A percentile compares a stretch with the other conserved stretches of the same genome.
These are phyloP conservation scores for Chesias legatella DNA, from an alignment of 2,888 invertebrate genomes.

Conservation along the genomic window DNA sequence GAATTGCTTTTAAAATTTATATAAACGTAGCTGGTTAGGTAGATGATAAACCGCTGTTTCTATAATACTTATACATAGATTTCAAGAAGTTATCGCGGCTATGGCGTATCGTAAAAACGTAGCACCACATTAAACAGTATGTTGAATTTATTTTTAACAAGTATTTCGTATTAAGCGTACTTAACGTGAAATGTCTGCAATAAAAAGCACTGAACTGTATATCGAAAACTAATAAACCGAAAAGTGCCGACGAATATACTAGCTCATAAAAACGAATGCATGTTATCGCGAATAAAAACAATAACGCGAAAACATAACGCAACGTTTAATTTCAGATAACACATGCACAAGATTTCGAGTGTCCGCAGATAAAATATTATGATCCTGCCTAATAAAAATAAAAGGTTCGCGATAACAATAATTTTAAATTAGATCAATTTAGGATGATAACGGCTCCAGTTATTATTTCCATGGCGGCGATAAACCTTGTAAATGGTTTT, in stretches of 20 bases:
- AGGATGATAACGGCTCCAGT: constrained; percentile 75
- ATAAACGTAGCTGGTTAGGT: no score
- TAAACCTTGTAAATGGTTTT: constrained; percentile 79
- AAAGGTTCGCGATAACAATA: constrained; percentile 75
- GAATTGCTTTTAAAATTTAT: no score
- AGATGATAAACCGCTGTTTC: no score
- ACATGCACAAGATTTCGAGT: constrained; percentile 43
- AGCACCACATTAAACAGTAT: neutral
- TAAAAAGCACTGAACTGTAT: constrained; percentile 25
- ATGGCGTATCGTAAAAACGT: constrained; percentile 8
- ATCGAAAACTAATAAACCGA: constrained; percentile 29
- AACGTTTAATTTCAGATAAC: constrained; percentile 30
- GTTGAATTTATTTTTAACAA: constrained; percentile 14
- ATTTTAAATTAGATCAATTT: constrained; percentile 79
- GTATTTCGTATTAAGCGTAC: constrained; percentile 14
- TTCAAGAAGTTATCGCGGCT: no score
- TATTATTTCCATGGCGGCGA: constrained; percentile 78
- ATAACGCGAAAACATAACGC: constrained; percentile 24
- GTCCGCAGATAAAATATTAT: constrained; percentile 57
- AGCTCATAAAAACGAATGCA: constrained; percentile 28
- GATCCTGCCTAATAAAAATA: constrained; percentile 69
- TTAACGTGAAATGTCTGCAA: constrained; percentile 12
- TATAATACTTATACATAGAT: no score
- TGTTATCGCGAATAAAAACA: constrained; percentile 28
- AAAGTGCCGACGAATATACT: constrained; percentile 23